Percentiles rank a stretch among this genome's conserved stretches.
phyloP scores from a whole-genome alignment of 2,797 vertebrate species.

The Pseudochirops corinnae region DNA sequence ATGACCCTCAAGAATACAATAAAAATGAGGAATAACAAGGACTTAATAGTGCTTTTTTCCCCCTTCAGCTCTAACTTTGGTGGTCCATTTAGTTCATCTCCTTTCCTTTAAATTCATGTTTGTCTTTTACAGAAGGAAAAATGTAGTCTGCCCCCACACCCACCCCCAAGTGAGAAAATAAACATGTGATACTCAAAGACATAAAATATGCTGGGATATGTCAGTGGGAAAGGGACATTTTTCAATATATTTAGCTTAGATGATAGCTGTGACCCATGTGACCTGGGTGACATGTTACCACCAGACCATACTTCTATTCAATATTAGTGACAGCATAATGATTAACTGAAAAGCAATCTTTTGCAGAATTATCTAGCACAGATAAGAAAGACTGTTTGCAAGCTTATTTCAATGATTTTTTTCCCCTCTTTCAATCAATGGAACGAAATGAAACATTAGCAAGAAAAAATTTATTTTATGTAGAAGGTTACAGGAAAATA shows the following conservation, averaged over 20 bases:
- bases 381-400: constrained; percentile 22
- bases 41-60: background rate
- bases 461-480: constrained; percentile 50
- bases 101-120: background rate
- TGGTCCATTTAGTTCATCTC: background rate
- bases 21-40: background rate
- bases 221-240: background rate
- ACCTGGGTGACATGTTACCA: background rate
- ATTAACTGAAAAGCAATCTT: constrained; percentile 29
- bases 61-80: background rate
- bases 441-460: constrained; percentile 4
- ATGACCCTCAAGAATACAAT: background rate
- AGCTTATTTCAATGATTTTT: constrained; percentile 33
- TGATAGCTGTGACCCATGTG: constrained; percentile 22
- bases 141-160: background rate
- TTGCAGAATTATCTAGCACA: constrained; percentile 33
- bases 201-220: background rate
- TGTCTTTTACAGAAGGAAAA: constrained; percentile 35
- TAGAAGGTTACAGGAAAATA: constrained; percentile 37
- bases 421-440: constrained; percentile 21
- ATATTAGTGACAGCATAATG: constrained; percentile 8
- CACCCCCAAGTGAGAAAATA: background rate
- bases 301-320: constrained; percentile 12
- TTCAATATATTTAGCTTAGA: constrained; percentile 43
- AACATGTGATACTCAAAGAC: constrained; percentile 28